Conservation (phyloP, 2,113 vertebrate genomes). For the Rana temporaria region DNA sequence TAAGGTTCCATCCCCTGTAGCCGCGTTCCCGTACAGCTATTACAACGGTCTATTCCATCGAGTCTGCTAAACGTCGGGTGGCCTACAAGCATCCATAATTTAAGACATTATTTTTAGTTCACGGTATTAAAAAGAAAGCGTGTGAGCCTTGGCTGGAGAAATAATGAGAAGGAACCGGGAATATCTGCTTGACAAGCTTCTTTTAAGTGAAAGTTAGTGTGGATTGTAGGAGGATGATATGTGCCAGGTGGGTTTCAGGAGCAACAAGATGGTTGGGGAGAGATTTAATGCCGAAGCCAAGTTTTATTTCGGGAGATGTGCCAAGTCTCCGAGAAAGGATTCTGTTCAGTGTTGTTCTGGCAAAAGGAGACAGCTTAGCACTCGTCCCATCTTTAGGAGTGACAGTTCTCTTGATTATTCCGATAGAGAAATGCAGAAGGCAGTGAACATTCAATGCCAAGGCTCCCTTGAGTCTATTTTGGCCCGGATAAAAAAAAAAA, state of each 20-base stretch:
- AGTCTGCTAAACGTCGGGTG: background rate
- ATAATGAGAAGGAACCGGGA: conserved; percentile 37
- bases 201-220: background rate
- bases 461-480: background rate
- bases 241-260: conserved; percentile 37
- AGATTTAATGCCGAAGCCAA: conserved; percentile 42
- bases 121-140: conserved; percentile 10
- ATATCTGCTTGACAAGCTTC: conserved; percentile 34
- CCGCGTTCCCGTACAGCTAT: background rate
- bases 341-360: conserved; percentile 41
- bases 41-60: background rate
- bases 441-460: background rate
- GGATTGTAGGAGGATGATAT: conserved; percentile 19
- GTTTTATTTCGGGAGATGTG: conserved; percentile 33
- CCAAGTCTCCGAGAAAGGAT: conserved; percentile 31
- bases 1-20: too few species aligned
- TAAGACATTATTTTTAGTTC: conserved; percentile 47
- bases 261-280: conserved; percentile 29
- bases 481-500: background rate
- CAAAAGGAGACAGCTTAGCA: conserved; percentile 17
- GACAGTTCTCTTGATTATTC: conserved; percentile 38
- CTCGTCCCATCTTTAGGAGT: conserved; percentile 29
- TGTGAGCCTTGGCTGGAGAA: background rate
- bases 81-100: conserved; percentile 32
- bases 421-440: background rate